Evolutionary conservation across 2,888 invertebrate species (phyloP), one percentile per base, ranked within the genome.

Genomic region (Macrosoma leucophasiata): DNA sequence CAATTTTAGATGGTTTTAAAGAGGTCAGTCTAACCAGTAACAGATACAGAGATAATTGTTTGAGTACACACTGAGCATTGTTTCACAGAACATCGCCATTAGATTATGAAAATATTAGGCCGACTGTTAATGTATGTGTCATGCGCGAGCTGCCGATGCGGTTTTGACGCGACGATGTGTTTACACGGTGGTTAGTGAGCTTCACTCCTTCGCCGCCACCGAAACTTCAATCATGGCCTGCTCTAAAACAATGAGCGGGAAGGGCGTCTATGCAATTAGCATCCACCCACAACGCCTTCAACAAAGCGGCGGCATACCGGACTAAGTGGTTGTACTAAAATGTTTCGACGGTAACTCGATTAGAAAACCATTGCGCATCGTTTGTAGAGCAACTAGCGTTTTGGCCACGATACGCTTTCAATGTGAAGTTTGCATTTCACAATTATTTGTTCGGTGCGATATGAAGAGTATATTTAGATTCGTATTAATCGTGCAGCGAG

Each of bases 61-160:
- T 67, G 69, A 72, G 57, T 70, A 79, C 79, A 82, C 81, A 73
- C 43, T 33, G 48, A 72, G 68, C 69, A 79, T 81, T 81, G 82
- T 82, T 84, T 82, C 79, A 82, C 75, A 79, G 78, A 81, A 78
- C 81, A 81, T 81, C 72, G 82, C 82, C 82, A 82, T 84, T 81
- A 84, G 82, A 82, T 84, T 82, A 82, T 82, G 81, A 82, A 82
- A 82, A 82, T 82, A 81, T 84, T 81, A 81, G 81, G 78, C 73
- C 64, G 70, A 69, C 52, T 72, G 84, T 81, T 84, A 82, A 84
- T 82, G 79, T 75, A 76, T 78, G 81, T 82, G 79, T 82, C 84
- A 82, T 81, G 82, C 78, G 62, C 74, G 52, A 57, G 67, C 69
- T 66, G 65, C 54, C 61, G 58, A 59, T 49, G 50, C 45, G 54